phyloP scores from a whole-genome alignment of 2,888 invertebrate species.

The Microdon myrmicae region DNA sequence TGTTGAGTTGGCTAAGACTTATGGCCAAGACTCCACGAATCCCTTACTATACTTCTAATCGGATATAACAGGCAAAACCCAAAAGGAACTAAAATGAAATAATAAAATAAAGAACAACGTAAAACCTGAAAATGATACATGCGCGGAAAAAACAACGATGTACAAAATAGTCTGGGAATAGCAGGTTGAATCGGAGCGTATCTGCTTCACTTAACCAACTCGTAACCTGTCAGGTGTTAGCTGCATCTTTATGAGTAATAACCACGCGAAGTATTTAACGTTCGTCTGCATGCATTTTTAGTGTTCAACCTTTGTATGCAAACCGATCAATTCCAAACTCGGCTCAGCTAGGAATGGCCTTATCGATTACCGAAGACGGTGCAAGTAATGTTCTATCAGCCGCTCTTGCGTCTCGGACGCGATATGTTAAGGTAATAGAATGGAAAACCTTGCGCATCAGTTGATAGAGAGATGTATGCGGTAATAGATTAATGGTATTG shows the following conservation, averaged over 20 bases:
- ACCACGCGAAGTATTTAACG: slow-evolving; percentile 31
- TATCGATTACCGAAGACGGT: slow-evolving; percentile 15
- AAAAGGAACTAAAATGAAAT: too few relatives aligned
- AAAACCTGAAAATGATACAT: neutral
- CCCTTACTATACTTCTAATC: slow-evolving; percentile 35
- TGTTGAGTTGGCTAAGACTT: slow-evolving; percentile 28
- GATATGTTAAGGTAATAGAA: slow-evolving; percentile 17
- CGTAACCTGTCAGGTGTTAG: slow-evolving; percentile 31
- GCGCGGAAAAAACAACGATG: too few relatives aligned
- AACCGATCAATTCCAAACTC: too few relatives aligned
- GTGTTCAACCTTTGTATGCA: neutral
- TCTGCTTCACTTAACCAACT: slow-evolving; percentile 11
- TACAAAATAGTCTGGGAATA: too few relatives aligned
- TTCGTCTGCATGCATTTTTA: slow-evolving; percentile 10
- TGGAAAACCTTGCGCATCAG: neutral
- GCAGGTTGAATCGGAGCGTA: slow-evolving; percentile 3
- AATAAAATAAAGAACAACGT: neutral
- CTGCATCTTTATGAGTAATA: slow-evolving; percentile 44
- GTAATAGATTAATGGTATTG: slow-evolving; percentile 41
- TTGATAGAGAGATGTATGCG: slow-evolving; percentile 32
- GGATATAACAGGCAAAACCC: slow-evolving; percentile 22
- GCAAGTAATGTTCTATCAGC: slow-evolving; percentile 28
- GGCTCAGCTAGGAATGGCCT: too few relatives aligned
- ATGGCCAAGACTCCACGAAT: slow-evolving; percentile 12
- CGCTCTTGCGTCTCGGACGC: slow-evolving; percentile 9